Evolutionary conservation across 2,797 vertebrate species (phyloP), one percentile per base, ranked within the genome.

Genomic region (Takifugu ocellatus): DNA sequence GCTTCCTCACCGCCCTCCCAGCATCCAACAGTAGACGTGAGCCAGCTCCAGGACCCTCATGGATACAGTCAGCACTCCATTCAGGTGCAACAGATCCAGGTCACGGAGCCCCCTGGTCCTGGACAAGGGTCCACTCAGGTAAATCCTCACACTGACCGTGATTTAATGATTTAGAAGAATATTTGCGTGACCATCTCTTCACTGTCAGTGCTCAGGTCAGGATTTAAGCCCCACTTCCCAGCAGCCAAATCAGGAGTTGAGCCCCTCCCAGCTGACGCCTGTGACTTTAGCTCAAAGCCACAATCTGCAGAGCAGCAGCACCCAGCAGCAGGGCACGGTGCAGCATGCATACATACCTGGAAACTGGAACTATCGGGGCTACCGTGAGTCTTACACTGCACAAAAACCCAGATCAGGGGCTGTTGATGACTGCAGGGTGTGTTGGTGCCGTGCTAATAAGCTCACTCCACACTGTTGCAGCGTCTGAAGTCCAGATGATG

Each of bases 401-500:
- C 16, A 8, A 3, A 5, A 26, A 36, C 25, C 36, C n/a, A 12
- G 14, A 25, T 25, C 1, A 0, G 27, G 33, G 2, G 11, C 14
- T 49, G 3, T 42, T 15, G 16, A 33, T 39, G 36, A 3, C 12
- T 16, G 12, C 25, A 15, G 24, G 39, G 21, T 33, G 44, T 33
- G 5, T 26, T 21, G 36, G 12, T 49, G 29, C 63, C 14, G 39
- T 10, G n/a, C 43, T 62, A 8, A 72, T 16, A 2, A 17, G 16
- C 49, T 11, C 10, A 24, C 17, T 5, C 57, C 10, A 63, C 31
- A 1, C 44, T 48, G 3, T 74, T 77, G 36, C 76, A 98, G 97
- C 96, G 0, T 97, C 96, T 8, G 97, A 99, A 87, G 96, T 99
- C 86, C 97, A 99, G 88, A 98, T 98, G 96, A 98, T 99, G 96